phyloP scores from a whole-genome alignment of 2,888 invertebrate genomes.

The Falcaria lacertinaria region DNA sequence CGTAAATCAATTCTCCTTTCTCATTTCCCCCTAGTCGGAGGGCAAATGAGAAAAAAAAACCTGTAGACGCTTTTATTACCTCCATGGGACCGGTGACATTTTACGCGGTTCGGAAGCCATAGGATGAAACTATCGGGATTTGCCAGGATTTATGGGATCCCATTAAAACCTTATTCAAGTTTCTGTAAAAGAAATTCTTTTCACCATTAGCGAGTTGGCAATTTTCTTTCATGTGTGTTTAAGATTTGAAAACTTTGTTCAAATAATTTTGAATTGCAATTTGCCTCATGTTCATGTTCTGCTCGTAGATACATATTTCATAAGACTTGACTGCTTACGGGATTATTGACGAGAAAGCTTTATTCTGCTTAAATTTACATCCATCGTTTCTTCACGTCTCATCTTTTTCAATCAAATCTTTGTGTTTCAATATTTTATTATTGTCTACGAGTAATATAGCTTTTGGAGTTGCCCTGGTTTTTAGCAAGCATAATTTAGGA shows the following conservation, averaged over 20 bases:
- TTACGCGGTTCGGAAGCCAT: constrained; percentile 11
- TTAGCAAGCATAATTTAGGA: no score
- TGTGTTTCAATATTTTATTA: no score
- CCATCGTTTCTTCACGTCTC: no score
- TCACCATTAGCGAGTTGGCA: background rate
- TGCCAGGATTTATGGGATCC: constrained; percentile 5
- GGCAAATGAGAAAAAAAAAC: constrained; percentile 27
- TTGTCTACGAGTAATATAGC: no score
- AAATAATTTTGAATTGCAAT: background rate
- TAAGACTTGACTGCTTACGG: no score
- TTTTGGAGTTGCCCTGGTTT: no score
- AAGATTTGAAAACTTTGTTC: background rate
- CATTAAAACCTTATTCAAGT: constrained; percentile 10
- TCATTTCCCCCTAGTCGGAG: constrained; percentile 18
- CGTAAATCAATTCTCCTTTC: constrained; percentile 45
- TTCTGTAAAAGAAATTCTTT: constrained; percentile 6
- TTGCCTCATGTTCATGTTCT: no score
- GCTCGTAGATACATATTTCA: no score
- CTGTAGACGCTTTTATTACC: constrained; percentile 24
- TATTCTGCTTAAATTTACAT: no score
- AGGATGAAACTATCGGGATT: constrained; percentile 5
- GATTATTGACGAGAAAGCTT: no score
- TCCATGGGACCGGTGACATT: constrained; percentile 21
- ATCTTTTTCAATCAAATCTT: no score
- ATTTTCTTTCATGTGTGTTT: background rate